Percentiles rank a stretch among this genome's conserved stretches.
Conservation (phyloP, 2,888 invertebrate species). For the Limnephilus lunatus region DNA sequence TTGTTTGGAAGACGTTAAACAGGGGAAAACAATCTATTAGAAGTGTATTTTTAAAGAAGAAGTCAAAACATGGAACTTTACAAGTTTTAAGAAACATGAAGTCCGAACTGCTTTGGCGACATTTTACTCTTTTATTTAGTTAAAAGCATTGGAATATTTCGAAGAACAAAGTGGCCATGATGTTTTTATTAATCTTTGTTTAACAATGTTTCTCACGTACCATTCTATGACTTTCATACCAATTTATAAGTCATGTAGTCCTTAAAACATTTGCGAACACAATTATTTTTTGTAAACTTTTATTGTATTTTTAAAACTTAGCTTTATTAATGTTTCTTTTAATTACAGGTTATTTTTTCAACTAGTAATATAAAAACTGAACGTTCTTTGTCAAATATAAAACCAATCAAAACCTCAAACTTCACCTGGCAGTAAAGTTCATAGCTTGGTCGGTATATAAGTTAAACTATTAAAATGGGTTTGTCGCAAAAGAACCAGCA, state of each 20-base stretch:
- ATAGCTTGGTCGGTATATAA: too few species aligned
- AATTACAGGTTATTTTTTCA: too few species aligned
- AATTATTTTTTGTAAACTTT: neutral
- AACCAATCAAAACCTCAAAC: too few species aligned
- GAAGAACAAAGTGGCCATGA: neutral
- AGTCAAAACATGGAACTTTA: slow-evolving; percentile 43
- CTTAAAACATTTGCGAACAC: neutral
- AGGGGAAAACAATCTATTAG: neutral
- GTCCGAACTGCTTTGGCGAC: slow-evolving; percentile 21
- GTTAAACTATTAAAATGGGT: too few species aligned
- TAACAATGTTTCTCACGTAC: neutral
- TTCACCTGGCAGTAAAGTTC: too few species aligned
- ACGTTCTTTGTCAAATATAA: too few species aligned
- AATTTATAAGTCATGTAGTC: neutral
- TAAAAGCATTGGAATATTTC: neutral
- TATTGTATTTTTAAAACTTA: too few species aligned
- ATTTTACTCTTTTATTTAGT: slow-evolving; percentile 28
- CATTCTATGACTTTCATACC: neutral
- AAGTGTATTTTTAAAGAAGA: slow-evolving; percentile 11
- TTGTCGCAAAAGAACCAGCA: too few species aligned
- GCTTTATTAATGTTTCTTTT: too few species aligned
- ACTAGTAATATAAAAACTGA: too few species aligned
- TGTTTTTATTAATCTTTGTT: neutral
- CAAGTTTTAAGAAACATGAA: slow-evolving; percentile 39
- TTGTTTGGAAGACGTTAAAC: neutral